Percentiles rank a stretch among this genome's conserved stretches.
Conservation (phyloP, 2,888 invertebrate genomes). For the Psococerastis gibbosa region DNA sequence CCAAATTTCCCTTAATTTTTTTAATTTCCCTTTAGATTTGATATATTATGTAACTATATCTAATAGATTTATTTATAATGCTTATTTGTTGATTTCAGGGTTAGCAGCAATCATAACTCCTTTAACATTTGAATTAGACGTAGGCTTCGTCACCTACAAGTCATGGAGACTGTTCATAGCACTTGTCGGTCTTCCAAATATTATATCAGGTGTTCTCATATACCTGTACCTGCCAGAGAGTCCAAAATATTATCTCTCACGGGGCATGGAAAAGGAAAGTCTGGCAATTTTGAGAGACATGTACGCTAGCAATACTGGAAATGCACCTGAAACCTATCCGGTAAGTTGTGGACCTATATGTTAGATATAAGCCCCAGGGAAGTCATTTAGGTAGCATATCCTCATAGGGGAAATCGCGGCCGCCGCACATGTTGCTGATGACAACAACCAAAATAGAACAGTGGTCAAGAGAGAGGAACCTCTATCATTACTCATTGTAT, state of each 20-base stretch:
- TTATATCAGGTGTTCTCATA: slow-evolving; percentile 23
- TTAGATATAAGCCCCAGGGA: too few relatives aligned
- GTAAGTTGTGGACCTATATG: slow-evolving; percentile 24
- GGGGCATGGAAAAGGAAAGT: slow-evolving; percentile 36
- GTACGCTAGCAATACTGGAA: slow-evolving; percentile 34
- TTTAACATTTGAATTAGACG: slow-evolving; percentile 19
- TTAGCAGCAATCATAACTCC: slow-evolving; percentile 51
- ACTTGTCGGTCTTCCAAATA: slow-evolving; percentile 40
- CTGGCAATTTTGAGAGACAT: slow-evolving; percentile 37
- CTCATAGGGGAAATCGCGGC: too few relatives aligned
- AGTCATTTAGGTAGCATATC: too few relatives aligned
- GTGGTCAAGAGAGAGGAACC: too few relatives aligned
- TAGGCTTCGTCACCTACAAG: slow-evolving; percentile 31
- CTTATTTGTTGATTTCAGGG: slow-evolving; percentile 29
- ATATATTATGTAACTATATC: too few relatives aligned
- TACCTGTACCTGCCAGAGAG: slow-evolving; percentile 47
- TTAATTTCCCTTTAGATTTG: too few relatives aligned
- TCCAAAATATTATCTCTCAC: slow-evolving; percentile 51
- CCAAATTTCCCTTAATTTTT: too few relatives aligned
- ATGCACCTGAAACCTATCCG: slow-evolving; percentile 30
- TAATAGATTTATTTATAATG: too few relatives aligned
- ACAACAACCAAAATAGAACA: too few relatives aligned
- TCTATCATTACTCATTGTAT: too few relatives aligned
- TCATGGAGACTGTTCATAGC: slow-evolving; percentile 58
- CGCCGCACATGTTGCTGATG: too few relatives aligned